Evolutionary conservation across 2,888 invertebrate genomes (phyloP), one percentile per base, ranked within the genome.

Genomic region (Stictocephala bisonia): DNA sequence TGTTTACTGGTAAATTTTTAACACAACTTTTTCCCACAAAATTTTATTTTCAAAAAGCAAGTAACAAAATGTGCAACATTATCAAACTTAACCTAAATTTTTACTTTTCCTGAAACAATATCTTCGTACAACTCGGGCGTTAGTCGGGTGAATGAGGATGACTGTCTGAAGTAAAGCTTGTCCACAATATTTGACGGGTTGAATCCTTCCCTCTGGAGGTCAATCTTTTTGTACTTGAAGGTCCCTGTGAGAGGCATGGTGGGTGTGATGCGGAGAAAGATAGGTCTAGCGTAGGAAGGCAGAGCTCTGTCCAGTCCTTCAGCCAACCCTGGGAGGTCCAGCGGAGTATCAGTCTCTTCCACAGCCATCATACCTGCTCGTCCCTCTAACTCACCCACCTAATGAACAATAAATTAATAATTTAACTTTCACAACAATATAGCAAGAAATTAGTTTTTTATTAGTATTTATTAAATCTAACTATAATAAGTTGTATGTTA

Each of bases 321-420:
- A 24, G 90, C 89, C 72, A 94, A 85, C 67, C 85, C 84, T 24
- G 83, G 79, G 77, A 93, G 84, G 80, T 90, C 87, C 70, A 93
- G 83, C 73, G 85, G 83, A 31, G 87, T 85, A 1, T 88, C 84
- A 2, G 89, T 87, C 83, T 94, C 93, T 18, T 92, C 92, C 72
- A 97, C 89, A 20, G 96, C 95, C 20, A 91, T 95, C 97, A 98
- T 98, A 77, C 97, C 97, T 15, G 95, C 96, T 80, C 92, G 90
- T 0, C 97, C 97, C 82, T 95, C 94, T 64, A 90, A 88, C 74
- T 89, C 88, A 0, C 93, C 93, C 77, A 94, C 87, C 93, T 93
- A 82, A 0, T 26, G 11, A 44, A 15, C n/a, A n/a, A n/a, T n/a
- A n/a, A n/a, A n/a, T n/a, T n/a, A n/a, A n/a, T n/a, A n/a, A n/a